Base-by-base conservation (phyloP, 2,888 invertebrate genomes). In the Cephus spinipes region DNA sequence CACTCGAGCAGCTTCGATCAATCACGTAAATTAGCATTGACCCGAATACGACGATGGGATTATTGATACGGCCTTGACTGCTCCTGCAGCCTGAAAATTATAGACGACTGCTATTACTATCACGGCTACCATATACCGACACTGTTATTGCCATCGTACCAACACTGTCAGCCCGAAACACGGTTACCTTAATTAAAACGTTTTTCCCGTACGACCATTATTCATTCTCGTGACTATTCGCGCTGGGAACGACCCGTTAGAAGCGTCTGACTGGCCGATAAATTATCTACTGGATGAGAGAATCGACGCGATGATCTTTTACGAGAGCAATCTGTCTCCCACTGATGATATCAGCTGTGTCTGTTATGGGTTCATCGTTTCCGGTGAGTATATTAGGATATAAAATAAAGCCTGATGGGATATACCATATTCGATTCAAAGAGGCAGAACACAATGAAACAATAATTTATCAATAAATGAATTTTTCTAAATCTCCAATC, bases 151-250 rank as follows among this genome's bases (percentile, higher is more conserved):
- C 55, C 23, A 55, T 55, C 23, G 15, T 55, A 55, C 55, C 2
- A 55, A 9, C 55, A 55, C 55, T 55, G 9, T 15, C 15, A 55
- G 23, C 23, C 23, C 23, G 55, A 23, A 55, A 55, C 55, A 55
- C 83, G 80, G 84, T 85, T 85, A 85, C 85, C 85, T 85, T 84
- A 85, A 85, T 85, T 85, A 85, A 79, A 85, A 83, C 85, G 83
- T 82, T 83, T 84, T 85, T 84, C 82, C 76, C 73, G 79, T 80
- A 79, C 77, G 83, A 73, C 80, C 81, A 84, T 85, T 80, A 83
- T 85, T 84, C 84, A 81, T 83, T 83, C 83, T 73, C 79, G 79
- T 83, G 55, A 55, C 55, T 55, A 55, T 55, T 55, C 55, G 55
- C 55, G 9, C 55, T 55, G 55, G 55, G 23, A 55, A 55, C 23